Evolutionary conservation across 37 sponge, comb jelly and placozoan genomes (phyloP).

Genomic region (Cliona cf. orientalis): DNA sequence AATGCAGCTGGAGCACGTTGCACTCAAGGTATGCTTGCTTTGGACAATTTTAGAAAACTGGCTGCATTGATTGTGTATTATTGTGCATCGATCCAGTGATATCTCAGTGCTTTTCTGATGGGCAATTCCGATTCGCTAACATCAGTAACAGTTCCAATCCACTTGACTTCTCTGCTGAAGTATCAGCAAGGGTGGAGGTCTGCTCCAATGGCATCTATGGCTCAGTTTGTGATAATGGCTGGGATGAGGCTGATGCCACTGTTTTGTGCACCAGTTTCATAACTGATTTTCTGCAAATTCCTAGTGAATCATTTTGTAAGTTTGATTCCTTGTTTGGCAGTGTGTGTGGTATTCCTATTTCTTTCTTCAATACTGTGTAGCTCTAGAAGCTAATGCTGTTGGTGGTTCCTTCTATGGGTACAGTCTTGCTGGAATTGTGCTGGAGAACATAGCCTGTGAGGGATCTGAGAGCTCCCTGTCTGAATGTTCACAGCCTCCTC

Average conservation of each 20-base stretch:
- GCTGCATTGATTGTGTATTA: too few relatives aligned
- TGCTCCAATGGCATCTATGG: not conserved
- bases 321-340: too few relatives aligned
- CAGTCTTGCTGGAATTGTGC: not conserved
- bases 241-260: not conserved
- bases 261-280: not conserved
- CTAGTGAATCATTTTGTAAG: too few relatives aligned
- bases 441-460: conserved; percentile 3
- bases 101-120: not conserved
- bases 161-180: not conserved
- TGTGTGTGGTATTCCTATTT: not conserved
- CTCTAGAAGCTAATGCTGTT: not conserved
- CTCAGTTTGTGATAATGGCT: conserved; percentile 3
- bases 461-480: conserved; percentile 5
- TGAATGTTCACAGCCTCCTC: not conserved
- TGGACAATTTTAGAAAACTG: too few relatives aligned
- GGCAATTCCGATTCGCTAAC: not conserved
- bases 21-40: too few relatives aligned
- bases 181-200: not conserved
- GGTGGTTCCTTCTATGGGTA: conserved; percentile 11
- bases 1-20: too few relatives aligned
- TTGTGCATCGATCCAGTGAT: not conserved
- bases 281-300: too few relatives aligned
- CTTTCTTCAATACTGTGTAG: not conserved
- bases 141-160: not conserved